phyloP scores from a whole-genome alignment of 2,888 invertebrate genomes.

The Drosophila setosimentum region DNA sequence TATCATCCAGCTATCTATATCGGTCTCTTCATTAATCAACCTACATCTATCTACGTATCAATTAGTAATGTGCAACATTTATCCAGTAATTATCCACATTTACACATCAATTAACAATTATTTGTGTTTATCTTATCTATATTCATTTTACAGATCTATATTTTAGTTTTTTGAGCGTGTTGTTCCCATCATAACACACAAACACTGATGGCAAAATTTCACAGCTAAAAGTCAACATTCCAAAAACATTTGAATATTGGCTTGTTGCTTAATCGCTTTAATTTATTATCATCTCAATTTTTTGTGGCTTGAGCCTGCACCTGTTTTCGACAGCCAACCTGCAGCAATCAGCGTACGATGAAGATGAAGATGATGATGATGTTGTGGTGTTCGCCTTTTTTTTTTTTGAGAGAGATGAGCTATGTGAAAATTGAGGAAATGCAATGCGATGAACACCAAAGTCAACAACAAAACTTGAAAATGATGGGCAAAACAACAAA shows the following conservation, averaged over 20 bases:
- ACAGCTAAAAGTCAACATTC: conserved; percentile 9
- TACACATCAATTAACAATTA: neutral
- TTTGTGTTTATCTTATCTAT: neutral
- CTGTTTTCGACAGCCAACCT: conserved; percentile 38
- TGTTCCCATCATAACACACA: conserved; percentile 12
- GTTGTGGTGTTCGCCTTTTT: conserved; percentile 23
- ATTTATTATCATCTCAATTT: conserved; percentile 7
- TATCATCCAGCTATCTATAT: neutral
- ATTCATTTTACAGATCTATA: neutral
- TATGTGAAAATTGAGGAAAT: conserved; percentile 72
- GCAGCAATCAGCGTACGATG: conserved; percentile 22
- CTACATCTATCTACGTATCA: neutral
- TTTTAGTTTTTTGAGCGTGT: neutral
- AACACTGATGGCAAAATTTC: conserved; percentile 18
- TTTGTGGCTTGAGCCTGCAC: conserved; percentile 34
- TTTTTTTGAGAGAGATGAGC: conserved; percentile 55
- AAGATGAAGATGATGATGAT: conserved; percentile 7
- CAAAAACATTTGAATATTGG: conserved; percentile 12
- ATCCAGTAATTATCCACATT: neutral
- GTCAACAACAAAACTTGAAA: conserved; percentile 45
- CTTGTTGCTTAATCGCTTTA: conserved; percentile 35
- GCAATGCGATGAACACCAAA: conserved; percentile 54
- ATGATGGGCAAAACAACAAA: conserved; percentile 19
- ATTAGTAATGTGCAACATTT: neutral
- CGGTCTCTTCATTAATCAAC: neutral